Evolutionary conservation across 2,113 vertebrate genomes (phyloP), one percentile per base, ranked within the genome.

Genomic region (Tenebrosternarchus preto): DNA sequence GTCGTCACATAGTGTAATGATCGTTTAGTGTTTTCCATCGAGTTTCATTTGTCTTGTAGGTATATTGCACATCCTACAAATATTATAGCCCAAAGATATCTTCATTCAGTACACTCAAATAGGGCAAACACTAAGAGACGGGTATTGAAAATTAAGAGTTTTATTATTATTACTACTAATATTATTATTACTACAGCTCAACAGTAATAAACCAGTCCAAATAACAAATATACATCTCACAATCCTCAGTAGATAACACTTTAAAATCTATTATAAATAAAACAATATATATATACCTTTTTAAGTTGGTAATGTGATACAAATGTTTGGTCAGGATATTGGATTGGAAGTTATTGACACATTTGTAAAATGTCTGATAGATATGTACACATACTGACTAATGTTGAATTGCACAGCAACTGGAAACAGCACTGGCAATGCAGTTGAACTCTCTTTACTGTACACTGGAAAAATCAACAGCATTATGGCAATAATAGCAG

Each of bases 351-450:
- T 64, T 73, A 64, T 39, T 72, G 39, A 78, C 76, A 82, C 77
- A 81, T 81, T 80, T 75, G 76, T 77, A 77, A 85, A 79, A 82
- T 84, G 31, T 67, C 72, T 71, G 60, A 76, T 77, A 79, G 53
- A 85, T 76, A 83, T 75, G 79, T 78, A 86, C 73, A 86, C 56
- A 76, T 61, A 82, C 80, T 31, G 57, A 78, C 81, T 84, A 87
- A 83, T n/a, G 55, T 29, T 84, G 88, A 87, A 87, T 89, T 89
- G 88, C 88, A 86, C 83, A 85, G 88, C 88, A 89, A 89, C 86
- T 86, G 86, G 63, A 76, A 81, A 86, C 77, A 73, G 85, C 83
- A 81, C 61, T 59, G 66, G 87, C 66, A 85, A 84, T 67, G 80
- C 63, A 64, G 16, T 31, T 67, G 64, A 67, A 74, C 73, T 81